phyloP scores from a whole-genome alignment of 2,797 vertebrate species.

The Columba guinea region DNA sequence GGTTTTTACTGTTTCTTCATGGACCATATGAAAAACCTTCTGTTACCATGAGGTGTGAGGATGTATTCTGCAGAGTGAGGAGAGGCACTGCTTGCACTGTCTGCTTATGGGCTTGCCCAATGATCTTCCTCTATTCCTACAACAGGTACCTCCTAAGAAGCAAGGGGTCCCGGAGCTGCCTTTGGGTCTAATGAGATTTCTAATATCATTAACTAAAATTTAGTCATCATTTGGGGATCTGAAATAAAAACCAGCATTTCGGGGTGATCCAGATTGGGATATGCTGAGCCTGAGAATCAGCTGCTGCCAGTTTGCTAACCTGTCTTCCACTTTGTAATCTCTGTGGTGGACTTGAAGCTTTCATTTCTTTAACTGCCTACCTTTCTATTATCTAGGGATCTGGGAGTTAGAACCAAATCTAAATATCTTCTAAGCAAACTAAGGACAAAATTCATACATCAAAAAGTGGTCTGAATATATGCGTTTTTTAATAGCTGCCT shows the following conservation, averaged over 20 bases:
- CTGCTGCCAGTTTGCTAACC: not conserved
- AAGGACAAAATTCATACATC: not conserved
- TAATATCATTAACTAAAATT: not conserved
- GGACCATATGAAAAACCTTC: not conserved
- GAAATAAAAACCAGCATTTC: not conserved
- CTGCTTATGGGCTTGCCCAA: not conserved
- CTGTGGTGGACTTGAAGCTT: not conserved
- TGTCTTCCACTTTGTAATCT: not conserved
- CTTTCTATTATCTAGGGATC: not conserved
- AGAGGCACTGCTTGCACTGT: not conserved
- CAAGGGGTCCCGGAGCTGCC: not conserved
- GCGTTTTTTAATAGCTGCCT: not conserved
- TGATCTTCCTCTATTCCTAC: not conserved
- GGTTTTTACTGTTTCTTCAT: not conserved
- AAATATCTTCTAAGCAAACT: not conserved
- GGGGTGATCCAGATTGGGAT: not conserved
- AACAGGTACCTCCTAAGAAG: not conserved
- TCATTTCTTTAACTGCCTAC: not conserved
- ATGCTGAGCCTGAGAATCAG: not conserved
- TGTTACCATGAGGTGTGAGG: not conserved
- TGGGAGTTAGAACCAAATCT: not conserved
- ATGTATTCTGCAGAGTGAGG: not conserved
- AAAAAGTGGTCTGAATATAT: not conserved
- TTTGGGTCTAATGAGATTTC: not conserved
- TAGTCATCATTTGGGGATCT: not conserved